A percentile compares a stretch with the other conserved stretches of the same genome.
phyloP scores from a whole-genome alignment of 2,113 vertebrate genomes.

The Mohoua ochrocephala region DNA sequence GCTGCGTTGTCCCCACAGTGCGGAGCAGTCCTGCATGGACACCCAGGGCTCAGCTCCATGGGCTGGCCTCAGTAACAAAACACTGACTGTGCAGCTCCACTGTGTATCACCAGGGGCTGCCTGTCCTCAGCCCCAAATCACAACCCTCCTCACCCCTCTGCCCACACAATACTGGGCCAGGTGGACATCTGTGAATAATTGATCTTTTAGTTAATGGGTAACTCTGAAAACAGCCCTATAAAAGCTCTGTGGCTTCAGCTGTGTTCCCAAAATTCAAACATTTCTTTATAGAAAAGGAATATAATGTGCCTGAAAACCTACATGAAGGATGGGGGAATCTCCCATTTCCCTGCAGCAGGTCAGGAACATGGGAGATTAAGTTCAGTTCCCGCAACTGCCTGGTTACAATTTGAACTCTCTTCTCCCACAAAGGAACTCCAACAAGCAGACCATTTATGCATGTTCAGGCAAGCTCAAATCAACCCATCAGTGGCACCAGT shows the following conservation, averaged over 20 bases:
- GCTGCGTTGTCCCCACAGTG: neutral
- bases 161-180: neutral
- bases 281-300: neutral
- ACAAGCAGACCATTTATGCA: neutral
- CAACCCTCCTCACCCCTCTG: neutral
- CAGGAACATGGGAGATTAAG: neutral
- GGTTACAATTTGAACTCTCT: neutral
- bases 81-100: neutral
- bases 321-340: neutral
- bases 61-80: neutral
- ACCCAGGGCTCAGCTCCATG: neutral
- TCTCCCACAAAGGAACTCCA: neutral
- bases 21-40: neutral
- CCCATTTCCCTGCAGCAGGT: neutral
- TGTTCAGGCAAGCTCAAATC: neutral
- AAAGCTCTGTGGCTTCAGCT: neutral
- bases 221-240: neutral
- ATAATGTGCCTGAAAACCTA: neutral
- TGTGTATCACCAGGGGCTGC: neutral
- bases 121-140: neutral
- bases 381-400: neutral
- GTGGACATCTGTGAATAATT: neutral
- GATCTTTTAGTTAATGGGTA: neutral
- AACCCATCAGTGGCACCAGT: neutral
- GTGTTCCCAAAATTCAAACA: neutral